These are phyloP conservation scores for Meriones psammophilus DNA, from an alignment of 2,797 vertebrate genomes.

Conservation along the genomic window DNA sequence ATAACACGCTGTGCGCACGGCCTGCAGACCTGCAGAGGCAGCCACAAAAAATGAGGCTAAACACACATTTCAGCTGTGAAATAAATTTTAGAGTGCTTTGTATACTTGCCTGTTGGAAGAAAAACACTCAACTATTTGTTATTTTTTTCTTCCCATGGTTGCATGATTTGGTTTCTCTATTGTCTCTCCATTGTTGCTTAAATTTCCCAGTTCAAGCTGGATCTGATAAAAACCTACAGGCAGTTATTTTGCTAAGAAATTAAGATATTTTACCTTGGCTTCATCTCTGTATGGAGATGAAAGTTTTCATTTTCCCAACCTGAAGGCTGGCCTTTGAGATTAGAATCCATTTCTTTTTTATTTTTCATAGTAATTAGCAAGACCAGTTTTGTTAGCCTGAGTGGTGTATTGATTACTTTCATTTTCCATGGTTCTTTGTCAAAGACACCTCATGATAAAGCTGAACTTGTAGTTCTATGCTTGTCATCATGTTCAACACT, in stretches of 20 bases:
- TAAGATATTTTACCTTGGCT: conserved; percentile 35
- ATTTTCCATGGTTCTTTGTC: conserved; percentile 30
- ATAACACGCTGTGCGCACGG: conserved; percentile 64
- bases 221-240: not conserved
- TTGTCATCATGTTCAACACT: not conserved
- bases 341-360: not conserved
- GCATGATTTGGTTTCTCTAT: conserved; percentile 47
- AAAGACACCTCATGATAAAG: not conserved
- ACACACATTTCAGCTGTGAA: conserved; percentile 67
- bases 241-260: conserved; percentile 26
- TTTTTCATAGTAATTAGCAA: conserved; percentile 13
- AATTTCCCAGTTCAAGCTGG: conserved; percentile 53
- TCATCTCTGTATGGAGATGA: not conserved
- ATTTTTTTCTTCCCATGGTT: not conserved
- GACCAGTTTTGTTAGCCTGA: conserved; percentile 18
- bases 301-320: not conserved
- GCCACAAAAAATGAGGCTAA: conserved; percentile 69
- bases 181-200: not conserved
- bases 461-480: not conserved
- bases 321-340: conserved; percentile 27
- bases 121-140: not conserved
- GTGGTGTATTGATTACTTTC: conserved; percentile 31
- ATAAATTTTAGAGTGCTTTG: conserved; percentile 62
- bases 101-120: not conserved
- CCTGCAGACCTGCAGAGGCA: conserved; percentile 65